These are phyloP conservation scores for Sternarchorhynchus goeldii DNA, from an alignment of 2,797 vertebrate species.

Conservation along the genomic window DNA sequence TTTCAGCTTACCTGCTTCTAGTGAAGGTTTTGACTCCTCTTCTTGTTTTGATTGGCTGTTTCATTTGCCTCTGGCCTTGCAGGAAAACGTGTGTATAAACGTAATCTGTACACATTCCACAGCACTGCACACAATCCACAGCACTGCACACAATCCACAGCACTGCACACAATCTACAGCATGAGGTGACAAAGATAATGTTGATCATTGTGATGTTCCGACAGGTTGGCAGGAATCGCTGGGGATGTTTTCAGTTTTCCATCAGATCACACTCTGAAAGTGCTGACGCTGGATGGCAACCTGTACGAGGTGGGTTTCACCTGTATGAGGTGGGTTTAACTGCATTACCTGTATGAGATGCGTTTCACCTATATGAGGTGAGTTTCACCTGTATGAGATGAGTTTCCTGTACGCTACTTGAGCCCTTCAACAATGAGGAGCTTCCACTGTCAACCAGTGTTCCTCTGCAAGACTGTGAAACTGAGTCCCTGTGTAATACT, in stretches of 20 bases:
- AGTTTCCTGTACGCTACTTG: background rate
- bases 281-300: conserved; percentile 58
- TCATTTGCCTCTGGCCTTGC: conserved; percentile 57
- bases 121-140: no score
- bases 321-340: conserved; percentile 58
- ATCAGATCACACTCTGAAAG: conserved; percentile 62
- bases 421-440: background rate
- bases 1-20: conserved; percentile 50
- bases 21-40: conserved; percentile 56
- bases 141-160: background rate
- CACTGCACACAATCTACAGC: no score
- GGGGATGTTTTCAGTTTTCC: conserved; percentile 58
- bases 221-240: conserved; percentile 57
- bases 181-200: background rate
- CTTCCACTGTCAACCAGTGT: no score
- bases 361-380: conserved; percentile 59
- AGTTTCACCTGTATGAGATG: conserved; percentile 62
- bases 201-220: conserved; percentile 4
- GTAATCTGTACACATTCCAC: no score
- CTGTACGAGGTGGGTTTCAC: conserved; percentile 60
- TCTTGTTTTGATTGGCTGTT: conserved; percentile 58
- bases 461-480: no score
- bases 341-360: conserved; percentile 63
- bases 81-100: conserved; percentile 53
- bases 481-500: no score